Evolutionary conservation across 2,888 invertebrate genomes (phyloP), one percentile per base, ranked within the genome.

Genomic region (Patella depressa): DNA sequence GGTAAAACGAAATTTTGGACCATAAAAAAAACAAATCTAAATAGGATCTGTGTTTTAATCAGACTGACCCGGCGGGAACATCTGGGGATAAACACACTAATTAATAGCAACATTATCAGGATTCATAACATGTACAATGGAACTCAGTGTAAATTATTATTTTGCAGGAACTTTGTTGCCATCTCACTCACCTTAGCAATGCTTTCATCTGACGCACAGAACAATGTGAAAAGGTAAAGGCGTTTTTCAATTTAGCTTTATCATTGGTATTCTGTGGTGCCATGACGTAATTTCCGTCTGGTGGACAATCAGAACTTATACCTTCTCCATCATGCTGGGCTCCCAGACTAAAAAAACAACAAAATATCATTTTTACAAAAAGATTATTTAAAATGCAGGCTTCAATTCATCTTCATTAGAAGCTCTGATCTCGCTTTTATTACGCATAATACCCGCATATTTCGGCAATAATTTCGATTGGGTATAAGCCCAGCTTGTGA

Each of bases 211-310:
- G 84, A 74, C 81, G 74, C 53, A 86, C 79, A 14, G 87, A 86
- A 77, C 89, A 89, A 7, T 73, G 78, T 2, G 88, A 89, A 77
- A 89, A 88, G 75, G 80, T 78, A 80, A 87, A 88, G 34, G 85
- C 85, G 80, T 89, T 88, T 65, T 76, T 80, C 29, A 83, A 75
- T 12, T 80, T 82, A 3, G 80, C 72, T 14, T 76, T 77, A 4
- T 83, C 78, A 71, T 84, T 77, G 45, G 82, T 77, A 75, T 83
- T 83, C 53, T 80, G 78, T 2, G 88, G 88, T 0, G 88, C 85
- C 89, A 89, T 89, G 55, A 89, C 78, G 83, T 85, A 86, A 77
- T 88, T 88, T 19, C 79, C 76, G 24, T 80, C 73, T 12, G 84
- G 80, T 7, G 86, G 84, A 77, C 89, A 89, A 9, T 76, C 83